Percentiles rank a stretch among this genome's conserved stretches.
phyloP scores from a whole-genome alignment of 1,140 invertebrate species.

The Drosophila ironensis region DNA sequence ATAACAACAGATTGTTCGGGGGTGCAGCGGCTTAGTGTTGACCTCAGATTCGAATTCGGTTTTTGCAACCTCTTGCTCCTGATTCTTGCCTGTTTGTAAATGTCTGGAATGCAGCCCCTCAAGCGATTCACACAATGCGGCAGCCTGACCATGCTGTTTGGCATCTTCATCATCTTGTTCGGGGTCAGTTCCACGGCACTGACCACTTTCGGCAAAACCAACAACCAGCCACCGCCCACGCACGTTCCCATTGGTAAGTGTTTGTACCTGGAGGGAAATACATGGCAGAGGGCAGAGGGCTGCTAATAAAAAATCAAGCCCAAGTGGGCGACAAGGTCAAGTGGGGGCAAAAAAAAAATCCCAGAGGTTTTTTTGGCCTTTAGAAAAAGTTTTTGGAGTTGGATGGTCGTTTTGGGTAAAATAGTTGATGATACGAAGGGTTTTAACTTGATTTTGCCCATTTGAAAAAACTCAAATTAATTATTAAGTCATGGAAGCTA shows the following conservation, averaged over 20 bases:
- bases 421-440: too few species aligned
- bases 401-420: too few species aligned
- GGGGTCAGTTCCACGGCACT: constrained; percentile 84
- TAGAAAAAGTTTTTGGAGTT: too few species aligned
- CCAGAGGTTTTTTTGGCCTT: not conserved
- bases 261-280: not conserved
- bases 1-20: constrained; percentile 29
- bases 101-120: constrained; percentile 81
- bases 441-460: too few species aligned
- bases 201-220: constrained; percentile 87
- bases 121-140: constrained; percentile 82
- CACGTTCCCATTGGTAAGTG: constrained; percentile 83
- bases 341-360: not conserved
- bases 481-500: too few species aligned
- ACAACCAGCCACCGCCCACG: constrained; percentile 84
- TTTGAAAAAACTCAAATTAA: too few species aligned
- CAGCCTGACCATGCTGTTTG: constrained; percentile 81
- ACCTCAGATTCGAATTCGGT: constrained; percentile 12
- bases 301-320: constrained; percentile 16
- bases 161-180: constrained; percentile 80
- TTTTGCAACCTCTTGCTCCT: not conserved
- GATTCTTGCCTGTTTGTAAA: too few species aligned
- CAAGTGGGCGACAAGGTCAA: constrained; percentile 30
- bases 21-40: not conserved
- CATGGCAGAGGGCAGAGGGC: not conserved